A percentile compares a stretch with the other conserved stretches of the same genome.
phyloP scores from a whole-genome alignment of 2,797 vertebrate species.

The Falco columbarius region DNA sequence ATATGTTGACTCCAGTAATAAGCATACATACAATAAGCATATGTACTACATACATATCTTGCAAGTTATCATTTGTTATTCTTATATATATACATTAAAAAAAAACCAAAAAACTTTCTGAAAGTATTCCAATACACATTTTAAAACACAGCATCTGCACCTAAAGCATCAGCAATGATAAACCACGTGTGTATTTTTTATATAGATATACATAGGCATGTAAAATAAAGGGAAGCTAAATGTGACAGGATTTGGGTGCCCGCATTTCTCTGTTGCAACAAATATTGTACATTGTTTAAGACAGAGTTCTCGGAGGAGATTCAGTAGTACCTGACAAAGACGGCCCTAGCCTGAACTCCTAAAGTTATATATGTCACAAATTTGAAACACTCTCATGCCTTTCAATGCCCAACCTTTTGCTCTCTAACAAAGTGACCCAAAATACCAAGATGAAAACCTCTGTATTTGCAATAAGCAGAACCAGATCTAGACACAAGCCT shows the following conservation, averaged over 20 bases:
- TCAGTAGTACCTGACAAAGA: not conserved
- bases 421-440: not conserved
- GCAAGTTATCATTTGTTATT: not conserved
- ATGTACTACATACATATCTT: not conserved
- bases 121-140: not conserved
- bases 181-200: not conserved
- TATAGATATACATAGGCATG: accelerated
- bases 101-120: not conserved
- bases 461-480: not conserved
- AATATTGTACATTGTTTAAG: not conserved
- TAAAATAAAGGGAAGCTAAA: not conserved
- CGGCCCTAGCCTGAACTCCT: not conserved
- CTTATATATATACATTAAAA: not conserved
- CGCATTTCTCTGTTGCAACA: not conserved
- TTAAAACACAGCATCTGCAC: not conserved
- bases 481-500: not conserved
- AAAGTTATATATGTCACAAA: not conserved
- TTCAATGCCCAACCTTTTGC: not conserved
- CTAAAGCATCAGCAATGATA: not conserved
- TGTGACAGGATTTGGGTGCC: not conserved
- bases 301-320: accelerated
- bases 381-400: not conserved
- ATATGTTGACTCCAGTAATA: not conserved
- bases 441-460: not conserved
- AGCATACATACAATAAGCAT: not conserved